These are phyloP conservation scores for Mesocricetus auratus DNA, from an alignment of 2,113 vertebrate species.

Conservation along the genomic window DNA sequence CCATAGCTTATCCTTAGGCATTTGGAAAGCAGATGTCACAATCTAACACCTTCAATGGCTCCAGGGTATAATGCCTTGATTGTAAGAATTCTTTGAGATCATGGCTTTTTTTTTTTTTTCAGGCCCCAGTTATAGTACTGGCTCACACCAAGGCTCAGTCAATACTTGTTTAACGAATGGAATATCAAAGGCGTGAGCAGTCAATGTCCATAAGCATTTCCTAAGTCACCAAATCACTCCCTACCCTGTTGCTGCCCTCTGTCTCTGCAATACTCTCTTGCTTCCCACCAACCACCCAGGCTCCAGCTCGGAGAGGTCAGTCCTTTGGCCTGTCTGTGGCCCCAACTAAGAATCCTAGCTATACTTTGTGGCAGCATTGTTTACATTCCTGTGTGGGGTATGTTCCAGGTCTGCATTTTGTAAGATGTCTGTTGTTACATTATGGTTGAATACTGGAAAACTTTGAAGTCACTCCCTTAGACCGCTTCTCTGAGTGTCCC, in stretches of 20 bases:
- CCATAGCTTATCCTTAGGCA: background rate
- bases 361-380: background rate
- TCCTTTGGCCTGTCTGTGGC: background rate
- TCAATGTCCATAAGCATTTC: background rate
- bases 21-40: background rate
- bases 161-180: slow-evolving; percentile 12
- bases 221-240: background rate
- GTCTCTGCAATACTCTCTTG: background rate
- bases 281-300: background rate
- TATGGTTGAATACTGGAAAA: background rate
- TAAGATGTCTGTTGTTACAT: background rate
- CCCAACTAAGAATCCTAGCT: background rate
- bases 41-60: background rate
- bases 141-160: background rate
- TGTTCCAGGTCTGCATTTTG: background rate
- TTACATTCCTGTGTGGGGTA: background rate
- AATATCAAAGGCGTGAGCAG: background rate
- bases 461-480: background rate
- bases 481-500: background rate
- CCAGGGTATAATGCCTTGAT: background rate
- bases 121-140: background rate
- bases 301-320: background rate
- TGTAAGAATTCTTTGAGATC: background rate
- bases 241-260: fast-evolving
- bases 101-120: background rate